Percentiles rank a stretch among this genome's conserved stretches.
Evolutionary conservation across 37 sponge, comb jelly and placozoan species (phyloP).

Genomic region (Haliclona indistincta): DNA sequence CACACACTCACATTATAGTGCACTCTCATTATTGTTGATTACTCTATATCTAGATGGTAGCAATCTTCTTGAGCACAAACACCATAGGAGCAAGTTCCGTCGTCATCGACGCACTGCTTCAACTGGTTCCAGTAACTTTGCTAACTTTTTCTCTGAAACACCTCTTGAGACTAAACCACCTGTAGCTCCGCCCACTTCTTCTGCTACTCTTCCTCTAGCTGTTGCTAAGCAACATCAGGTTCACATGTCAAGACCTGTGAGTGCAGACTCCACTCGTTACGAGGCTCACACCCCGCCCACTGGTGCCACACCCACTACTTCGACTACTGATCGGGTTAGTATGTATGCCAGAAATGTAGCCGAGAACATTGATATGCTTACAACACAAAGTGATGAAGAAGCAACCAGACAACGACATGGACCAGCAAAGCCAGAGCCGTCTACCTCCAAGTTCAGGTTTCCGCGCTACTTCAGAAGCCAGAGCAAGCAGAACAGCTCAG

Average conservation of each 20-base stretch:
- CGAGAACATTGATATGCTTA: background rate
- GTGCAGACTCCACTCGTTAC: background rate
- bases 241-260: background rate
- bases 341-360: background rate
- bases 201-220: background rate
- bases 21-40: too few species aligned
- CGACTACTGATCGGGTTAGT: background rate
- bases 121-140: slow-evolving; percentile 31
- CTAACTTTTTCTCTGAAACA: background rate
- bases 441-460: background rate
- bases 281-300: background rate
- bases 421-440: background rate
- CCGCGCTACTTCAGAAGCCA: background rate
- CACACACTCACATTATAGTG: too few species aligned
- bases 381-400: background rate
- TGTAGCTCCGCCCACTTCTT: background rate
- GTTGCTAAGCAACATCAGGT: background rate
- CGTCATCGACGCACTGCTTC: slow-evolving; percentile 52
- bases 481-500: background rate
- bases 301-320: background rate
- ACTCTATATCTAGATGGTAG: too few species aligned
- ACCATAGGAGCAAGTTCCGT: background rate
- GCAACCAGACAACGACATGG: background rate
- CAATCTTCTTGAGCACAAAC: too few species aligned
- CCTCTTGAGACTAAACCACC: background rate